Conservation (phyloP, 2,113 vertebrate species). For the Paradoxurus hermaphroditus region DNA sequence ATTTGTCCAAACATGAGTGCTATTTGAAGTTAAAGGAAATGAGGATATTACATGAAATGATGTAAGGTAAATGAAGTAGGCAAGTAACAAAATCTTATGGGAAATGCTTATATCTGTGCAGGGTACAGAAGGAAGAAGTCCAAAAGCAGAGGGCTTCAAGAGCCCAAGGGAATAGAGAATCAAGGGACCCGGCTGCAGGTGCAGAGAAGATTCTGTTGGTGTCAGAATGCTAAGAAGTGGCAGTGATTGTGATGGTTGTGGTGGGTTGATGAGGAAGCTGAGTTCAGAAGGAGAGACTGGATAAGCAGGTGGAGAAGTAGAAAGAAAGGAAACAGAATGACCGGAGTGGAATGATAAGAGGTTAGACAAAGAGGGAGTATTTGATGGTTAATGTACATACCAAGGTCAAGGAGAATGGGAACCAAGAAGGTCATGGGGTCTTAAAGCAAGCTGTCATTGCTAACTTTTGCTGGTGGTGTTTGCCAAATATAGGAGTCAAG, state of each 20-base stretch:
- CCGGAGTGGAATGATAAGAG: neutral
- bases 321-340: neutral
- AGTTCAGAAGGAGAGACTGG: neutral
- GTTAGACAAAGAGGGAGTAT: neutral
- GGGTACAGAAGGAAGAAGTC: neutral
- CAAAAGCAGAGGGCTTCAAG: neutral
- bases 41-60: neutral
- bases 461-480: neutral
- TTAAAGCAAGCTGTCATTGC: neutral
- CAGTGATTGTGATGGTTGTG: neutral
- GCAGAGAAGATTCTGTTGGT: neutral
- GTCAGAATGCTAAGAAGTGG: neutral
- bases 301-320: neutral
- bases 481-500: neutral
- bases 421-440: neutral
- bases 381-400: neutral
- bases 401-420: neutral
- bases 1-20: neutral
- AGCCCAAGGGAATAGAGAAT: neutral
- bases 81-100: neutral
- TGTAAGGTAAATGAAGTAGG: neutral
- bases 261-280: neutral
- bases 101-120: neutral
- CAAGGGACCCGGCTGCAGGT: neutral
- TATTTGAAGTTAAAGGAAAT: conserved; percentile 6